Percentiles rank a stretch among this genome's conserved stretches.
Evolutionary conservation across 2,113 vertebrate species (phyloP).

Genomic region (Aegotheles bennettii): DNA sequence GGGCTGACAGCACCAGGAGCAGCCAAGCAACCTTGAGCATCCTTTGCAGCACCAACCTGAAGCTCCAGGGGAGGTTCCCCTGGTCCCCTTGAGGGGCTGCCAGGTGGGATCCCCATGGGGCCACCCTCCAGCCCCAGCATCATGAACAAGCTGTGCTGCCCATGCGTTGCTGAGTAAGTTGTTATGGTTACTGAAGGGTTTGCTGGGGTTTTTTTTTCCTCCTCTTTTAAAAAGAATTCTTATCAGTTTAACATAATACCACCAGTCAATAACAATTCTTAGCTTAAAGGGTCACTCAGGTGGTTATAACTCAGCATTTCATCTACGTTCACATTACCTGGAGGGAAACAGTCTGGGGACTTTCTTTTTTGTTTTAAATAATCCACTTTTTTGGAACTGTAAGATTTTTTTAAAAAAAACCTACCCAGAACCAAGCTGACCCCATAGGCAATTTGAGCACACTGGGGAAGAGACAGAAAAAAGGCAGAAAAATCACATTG

Average conservation of each 20-base stretch:
- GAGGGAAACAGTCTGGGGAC: slow-evolving; percentile 41
- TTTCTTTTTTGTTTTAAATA: neutral
- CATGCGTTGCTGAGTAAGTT: neutral
- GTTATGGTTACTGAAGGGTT: slow-evolving; percentile 31
- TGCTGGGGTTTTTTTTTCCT: neutral
- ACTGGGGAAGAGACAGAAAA: neutral
- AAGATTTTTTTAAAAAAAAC: neutral
- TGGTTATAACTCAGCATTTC: slow-evolving; percentile 23
- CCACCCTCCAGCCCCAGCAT: neutral
- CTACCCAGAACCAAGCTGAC: neutral
- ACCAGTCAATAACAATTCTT: slow-evolving; percentile 38
- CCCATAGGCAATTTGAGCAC: neutral
- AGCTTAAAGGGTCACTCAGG: slow-evolving; percentile 56
- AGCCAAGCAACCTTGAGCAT: neutral
- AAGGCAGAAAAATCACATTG: neutral
- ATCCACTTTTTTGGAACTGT: neutral
- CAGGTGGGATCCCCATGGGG: neutral
- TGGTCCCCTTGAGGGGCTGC: fast-evolving
- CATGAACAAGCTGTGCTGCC: neutral
- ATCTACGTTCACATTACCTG: neutral
- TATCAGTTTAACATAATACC: slow-evolving; percentile 53
- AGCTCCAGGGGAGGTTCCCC: neutral
- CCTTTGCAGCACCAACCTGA: neutral
- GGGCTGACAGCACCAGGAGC: neutral
- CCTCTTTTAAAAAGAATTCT: slow-evolving; percentile 11